These are phyloP conservation scores for Drosophila quinaria DNA, from an alignment of 2,888 invertebrate species.

Conservation along the genomic window DNA sequence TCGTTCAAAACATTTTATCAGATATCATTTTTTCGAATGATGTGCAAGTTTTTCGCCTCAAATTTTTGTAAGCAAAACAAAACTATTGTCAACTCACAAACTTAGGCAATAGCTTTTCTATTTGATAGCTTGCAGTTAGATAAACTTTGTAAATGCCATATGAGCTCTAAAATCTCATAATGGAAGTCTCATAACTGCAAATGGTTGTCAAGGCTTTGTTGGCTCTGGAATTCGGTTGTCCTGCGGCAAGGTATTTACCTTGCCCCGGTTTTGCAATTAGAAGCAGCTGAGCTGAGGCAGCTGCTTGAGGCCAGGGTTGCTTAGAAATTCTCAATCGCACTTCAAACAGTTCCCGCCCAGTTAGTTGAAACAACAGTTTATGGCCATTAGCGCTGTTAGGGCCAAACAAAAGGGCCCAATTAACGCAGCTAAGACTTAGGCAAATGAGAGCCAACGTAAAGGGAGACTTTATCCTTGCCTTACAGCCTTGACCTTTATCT, in stretches of 20 bases:
- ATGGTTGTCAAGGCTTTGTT: constrained; percentile 38
- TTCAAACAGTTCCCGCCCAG: constrained; percentile 58
- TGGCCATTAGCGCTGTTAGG: constrained; percentile 66
- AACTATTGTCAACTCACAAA: constrained; percentile 24
- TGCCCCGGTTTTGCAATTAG: constrained; percentile 42
- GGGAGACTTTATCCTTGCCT: constrained; percentile 31
- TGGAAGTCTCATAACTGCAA: constrained; percentile 20
- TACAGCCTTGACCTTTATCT: constrained; percentile 80
- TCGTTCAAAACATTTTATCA: not conserved
- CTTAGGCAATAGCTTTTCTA: constrained; percentile 27
- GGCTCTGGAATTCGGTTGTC: constrained; percentile 15
- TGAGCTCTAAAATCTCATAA: not conserved
- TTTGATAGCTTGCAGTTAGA: too few species aligned
- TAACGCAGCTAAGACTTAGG: constrained; percentile 69
- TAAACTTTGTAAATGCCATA: not conserved
- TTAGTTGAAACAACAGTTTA: constrained; percentile 57
- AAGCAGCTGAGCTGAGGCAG: constrained; percentile 10
- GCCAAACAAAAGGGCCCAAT: constrained; percentile 76
- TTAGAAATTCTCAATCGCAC: constrained; percentile 72
- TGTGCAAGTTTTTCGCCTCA: not conserved
- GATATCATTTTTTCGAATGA: constrained; percentile 16
- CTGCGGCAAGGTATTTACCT: constrained; percentile 47
- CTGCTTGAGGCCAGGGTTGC: constrained; percentile 8
- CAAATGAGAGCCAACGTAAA: constrained; percentile 48
- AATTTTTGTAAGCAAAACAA: not conserved